Conservation (phyloP, 2,888 invertebrate species). For the Microctonus brassicae region DNA sequence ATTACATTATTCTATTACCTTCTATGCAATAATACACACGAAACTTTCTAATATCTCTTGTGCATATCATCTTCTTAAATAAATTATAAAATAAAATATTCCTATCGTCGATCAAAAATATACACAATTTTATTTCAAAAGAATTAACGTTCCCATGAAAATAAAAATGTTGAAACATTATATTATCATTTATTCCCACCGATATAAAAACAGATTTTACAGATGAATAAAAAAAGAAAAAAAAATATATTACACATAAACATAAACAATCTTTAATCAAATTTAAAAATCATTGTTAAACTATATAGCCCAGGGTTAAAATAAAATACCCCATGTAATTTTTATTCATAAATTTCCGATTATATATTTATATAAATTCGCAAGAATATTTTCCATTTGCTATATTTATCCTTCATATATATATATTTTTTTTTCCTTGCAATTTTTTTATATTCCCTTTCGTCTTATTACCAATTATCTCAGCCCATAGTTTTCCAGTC, state of each 20-base stretch:
- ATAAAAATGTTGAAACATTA: neutral
- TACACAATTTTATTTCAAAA: neutral
- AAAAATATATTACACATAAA: too few species aligned
- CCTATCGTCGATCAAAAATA: neutral
- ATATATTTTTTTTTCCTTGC: neutral
- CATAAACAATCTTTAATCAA: neutral
- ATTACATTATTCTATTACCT: neutral
- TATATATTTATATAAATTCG: neutral
- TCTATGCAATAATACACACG: too few species aligned
- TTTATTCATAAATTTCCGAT: neutral
- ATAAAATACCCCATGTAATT: neutral
- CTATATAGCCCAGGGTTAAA: neutral
- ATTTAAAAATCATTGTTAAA: neutral
- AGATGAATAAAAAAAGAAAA: too few species aligned
- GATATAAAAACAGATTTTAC: too few species aligned
- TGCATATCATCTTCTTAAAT: neutral
- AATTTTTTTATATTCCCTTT: slow-evolving; percentile 44
- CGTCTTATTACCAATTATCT: slow-evolving; percentile 56
- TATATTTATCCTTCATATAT: neutral
- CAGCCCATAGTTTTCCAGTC: slow-evolving; percentile 44
- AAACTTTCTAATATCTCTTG: neutral
- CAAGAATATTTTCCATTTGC: neutral
- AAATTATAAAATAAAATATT: neutral
- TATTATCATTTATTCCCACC: neutral
- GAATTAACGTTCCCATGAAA: neutral